Percentiles rank a stretch among this genome's conserved stretches.
Conservation (phyloP, 2,888 invertebrate genomes). For the Oxyscelio sp. region DNA sequence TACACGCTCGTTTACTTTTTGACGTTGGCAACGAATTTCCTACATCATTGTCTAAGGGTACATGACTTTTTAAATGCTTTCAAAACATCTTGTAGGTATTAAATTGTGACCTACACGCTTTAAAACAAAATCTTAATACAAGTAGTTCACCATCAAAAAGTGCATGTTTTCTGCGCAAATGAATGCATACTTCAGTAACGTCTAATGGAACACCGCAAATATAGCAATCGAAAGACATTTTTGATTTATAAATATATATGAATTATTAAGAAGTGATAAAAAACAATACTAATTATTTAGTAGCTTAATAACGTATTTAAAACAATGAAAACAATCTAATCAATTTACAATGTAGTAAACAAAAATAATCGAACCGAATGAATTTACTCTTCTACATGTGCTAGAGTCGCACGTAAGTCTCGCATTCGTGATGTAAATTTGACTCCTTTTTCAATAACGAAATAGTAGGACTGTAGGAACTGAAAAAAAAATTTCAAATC, state of each 20-base stretch:
- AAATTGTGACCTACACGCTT: neutral
- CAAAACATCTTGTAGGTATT: neutral
- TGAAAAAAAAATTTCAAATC: too few species aligned
- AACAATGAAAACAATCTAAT: too few species aligned
- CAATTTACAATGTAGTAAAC: too few species aligned
- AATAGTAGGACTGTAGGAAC: too few species aligned
- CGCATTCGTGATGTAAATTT: too few species aligned
- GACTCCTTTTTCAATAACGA: too few species aligned
- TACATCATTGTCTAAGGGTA: neutral
- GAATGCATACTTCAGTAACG: neutral
- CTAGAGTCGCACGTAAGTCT: too few species aligned
- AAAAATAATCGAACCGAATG: too few species aligned
- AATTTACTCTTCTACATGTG: too few species aligned
- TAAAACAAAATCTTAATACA: neutral
- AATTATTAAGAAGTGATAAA: too few species aligned
- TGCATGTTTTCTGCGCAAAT: neutral
- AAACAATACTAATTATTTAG: too few species aligned
- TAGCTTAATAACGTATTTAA: too few species aligned
- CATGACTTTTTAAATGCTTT: neutral
- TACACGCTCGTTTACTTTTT: neutral
- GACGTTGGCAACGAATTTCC: neutral
- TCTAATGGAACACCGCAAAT: neutral
- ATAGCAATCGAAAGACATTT: slow-evolving; percentile 38
- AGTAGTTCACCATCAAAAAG: slow-evolving; percentile 7
- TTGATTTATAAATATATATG: slow-evolving; percentile 12